Conservation (phyloP, 2,797 vertebrate species). For the Hephaestus fuliginosus region DNA sequence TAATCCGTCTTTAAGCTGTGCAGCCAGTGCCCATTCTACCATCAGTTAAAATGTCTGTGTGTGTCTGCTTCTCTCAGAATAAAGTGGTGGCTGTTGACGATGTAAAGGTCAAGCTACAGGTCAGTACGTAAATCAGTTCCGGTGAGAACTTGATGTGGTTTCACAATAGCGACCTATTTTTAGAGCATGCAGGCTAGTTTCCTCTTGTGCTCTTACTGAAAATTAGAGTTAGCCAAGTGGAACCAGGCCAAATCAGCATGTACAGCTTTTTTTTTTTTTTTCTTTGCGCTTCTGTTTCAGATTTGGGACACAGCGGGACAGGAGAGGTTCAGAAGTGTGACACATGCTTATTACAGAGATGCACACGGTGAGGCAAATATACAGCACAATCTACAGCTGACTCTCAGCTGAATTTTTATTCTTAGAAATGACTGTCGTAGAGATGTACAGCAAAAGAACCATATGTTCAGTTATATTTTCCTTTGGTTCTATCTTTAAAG, state of each 20-base stretch:
- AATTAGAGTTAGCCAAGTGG: conserved; percentile 23
- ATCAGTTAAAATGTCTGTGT: background rate
- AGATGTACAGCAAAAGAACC: background rate
- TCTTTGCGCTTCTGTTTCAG: conserved; percentile 71
- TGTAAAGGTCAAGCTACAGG: conserved; percentile 79
- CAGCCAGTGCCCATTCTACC: background rate
- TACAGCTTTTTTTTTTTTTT: background rate
- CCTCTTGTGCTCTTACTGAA: conserved; percentile 21
- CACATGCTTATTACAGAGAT: conserved; percentile 92
- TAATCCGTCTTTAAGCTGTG: background rate
- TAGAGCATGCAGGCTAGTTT: conserved; percentile 17
- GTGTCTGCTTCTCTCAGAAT: conserved; percentile 65
- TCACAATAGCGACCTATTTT: conserved; percentile 36
- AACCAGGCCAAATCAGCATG: conserved; percentile 20
- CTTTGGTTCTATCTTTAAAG: conserved; percentile 71
- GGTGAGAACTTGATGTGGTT: conserved; percentile 17
- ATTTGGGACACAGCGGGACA: conserved; percentile 95
- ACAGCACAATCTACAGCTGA: background rate
- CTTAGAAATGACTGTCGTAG: background rate
- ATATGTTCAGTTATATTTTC: background rate
- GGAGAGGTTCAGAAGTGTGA: conserved; percentile 91
- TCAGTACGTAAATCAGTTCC: conserved; percentile 50
- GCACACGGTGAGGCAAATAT: conserved; percentile 87
- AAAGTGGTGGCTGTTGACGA: conserved; percentile 79
- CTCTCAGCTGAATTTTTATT: background rate